phyloP scores from a whole-genome alignment of 2,113 vertebrate species.

The Candoia aspera region DNA sequence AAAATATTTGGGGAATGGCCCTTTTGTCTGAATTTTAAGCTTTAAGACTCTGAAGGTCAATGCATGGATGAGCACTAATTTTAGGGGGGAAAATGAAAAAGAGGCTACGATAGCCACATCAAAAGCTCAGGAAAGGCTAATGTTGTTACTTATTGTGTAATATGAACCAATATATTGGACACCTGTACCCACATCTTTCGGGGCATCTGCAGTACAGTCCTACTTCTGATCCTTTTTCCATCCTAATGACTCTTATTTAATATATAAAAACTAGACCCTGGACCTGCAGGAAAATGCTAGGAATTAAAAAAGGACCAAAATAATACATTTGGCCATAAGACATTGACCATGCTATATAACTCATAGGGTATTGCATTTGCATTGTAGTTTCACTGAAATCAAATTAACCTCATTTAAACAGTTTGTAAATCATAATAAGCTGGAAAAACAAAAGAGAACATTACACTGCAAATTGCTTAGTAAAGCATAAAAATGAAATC shows the following conservation, averaged over 20 bases:
- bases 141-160: neutral
- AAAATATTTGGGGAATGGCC: neutral
- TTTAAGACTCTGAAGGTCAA: neutral
- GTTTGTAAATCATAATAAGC: neutral
- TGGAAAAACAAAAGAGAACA: neutral
- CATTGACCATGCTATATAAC: neutral
- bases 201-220: neutral
- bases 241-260: neutral
- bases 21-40: neutral
- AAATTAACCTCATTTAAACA: neutral
- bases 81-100: neutral
- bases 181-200: neutral
- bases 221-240: neutral
- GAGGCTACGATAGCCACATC: neutral
- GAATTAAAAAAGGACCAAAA: neutral
- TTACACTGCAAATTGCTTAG: neutral
- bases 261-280: neutral
- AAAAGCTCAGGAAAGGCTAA: neutral
- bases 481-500: slow-evolving; percentile 4
- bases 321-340: neutral
- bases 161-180: neutral
- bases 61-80: neutral
- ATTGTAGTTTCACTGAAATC: neutral
- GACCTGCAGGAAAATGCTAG: neutral
- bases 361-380: neutral